Conservation (phyloP, 1,140 invertebrate genomes). For the Planococcus citri region DNA sequence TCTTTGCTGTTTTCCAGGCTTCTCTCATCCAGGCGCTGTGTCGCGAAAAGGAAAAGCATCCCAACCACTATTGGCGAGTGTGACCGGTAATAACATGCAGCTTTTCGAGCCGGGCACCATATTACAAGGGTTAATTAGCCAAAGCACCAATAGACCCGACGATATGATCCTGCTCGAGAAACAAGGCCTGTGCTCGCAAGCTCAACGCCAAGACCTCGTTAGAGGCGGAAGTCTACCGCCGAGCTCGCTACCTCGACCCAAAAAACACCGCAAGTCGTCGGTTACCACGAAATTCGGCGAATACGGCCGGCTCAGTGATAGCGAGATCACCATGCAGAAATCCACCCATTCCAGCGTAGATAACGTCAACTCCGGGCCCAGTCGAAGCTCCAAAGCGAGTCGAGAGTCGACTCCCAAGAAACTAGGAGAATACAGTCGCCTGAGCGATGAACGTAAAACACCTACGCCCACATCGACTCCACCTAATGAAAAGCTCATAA, state of each 20-base stretch:
- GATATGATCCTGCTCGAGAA: constrained; percentile 61
- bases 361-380: neutral
- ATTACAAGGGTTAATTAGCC: constrained; percentile 36
- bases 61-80: constrained; percentile 65
- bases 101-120: constrained; percentile 38
- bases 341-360: constrained; percentile 25
- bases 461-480: neutral
- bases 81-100: constrained; percentile 36
- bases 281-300: constrained; percentile 28
- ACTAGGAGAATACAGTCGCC: constrained; percentile 24
- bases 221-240: constrained; percentile 45
- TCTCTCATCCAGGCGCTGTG: constrained; percentile 66
- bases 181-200: constrained; percentile 58
- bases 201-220: constrained; percentile 47
- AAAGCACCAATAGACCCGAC: constrained; percentile 36
- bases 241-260: constrained; percentile 50
- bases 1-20: constrained; percentile 75
- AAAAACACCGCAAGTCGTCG: constrained; percentile 39
- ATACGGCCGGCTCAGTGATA: constrained; percentile 30
- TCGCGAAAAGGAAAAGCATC: constrained; percentile 69
- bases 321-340: constrained; percentile 25
- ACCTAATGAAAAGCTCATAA: neutral
- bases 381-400: neutral
- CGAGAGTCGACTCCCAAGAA: constrained; percentile 21
- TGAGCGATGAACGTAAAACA: constrained; percentile 25